Base-by-base conservation (phyloP, 2,797 vertebrate species). In the Pampus argenteus region DNA sequence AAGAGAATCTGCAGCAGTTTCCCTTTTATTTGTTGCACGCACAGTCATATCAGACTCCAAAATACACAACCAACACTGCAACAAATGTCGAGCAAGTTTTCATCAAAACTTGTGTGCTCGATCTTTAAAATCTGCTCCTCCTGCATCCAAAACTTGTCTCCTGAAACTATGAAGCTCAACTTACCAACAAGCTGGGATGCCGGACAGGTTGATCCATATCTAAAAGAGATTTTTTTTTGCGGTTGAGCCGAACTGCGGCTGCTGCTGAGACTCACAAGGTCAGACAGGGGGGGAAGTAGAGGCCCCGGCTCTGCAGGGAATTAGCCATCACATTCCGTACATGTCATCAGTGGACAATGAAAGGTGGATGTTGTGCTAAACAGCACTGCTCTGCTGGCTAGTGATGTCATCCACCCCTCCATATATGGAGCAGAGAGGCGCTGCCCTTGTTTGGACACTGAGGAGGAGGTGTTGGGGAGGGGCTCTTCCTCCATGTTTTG, bases 341-440 rank as follows among this genome's bases (percentile, higher is more conserved):
- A 83, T 93, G 93, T 93, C 94, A 95, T 90, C 88, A 76, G 70
- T 47, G 86, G 87, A 94, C 93, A 92, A 94, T 90, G 94, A 91
- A 93, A 96, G 94, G 95, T 96, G 95, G 89, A 92, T 81, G 92
- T 91, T 90, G 93, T 91, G 90, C 85, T 86, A 85, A 93, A 92
- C 84, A 77, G 91, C 92, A 73, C 66, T 70, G 90, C 93, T 91
- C 90, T 86, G 88, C 89, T 84, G 71, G 81, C 73, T 79, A 86
- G 76, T 96, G 95, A 96, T 94, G 94, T 96, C 94, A 96, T 93
- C 86, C 79, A 73, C 50, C 81, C 86, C 89, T 91, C 93, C 93
- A 90, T 93, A 91, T 88, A 92, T 82, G 90, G 93, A 64, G 88
- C 86, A 86, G 85, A 90, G 90, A 91, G 91, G 91, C 91, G 89